Percentiles rank a stretch among this genome's conserved stretches.
Evolutionary conservation across 2,797 vertebrate genomes (phyloP).

Genomic region (Jordanella pulchra): DNA sequence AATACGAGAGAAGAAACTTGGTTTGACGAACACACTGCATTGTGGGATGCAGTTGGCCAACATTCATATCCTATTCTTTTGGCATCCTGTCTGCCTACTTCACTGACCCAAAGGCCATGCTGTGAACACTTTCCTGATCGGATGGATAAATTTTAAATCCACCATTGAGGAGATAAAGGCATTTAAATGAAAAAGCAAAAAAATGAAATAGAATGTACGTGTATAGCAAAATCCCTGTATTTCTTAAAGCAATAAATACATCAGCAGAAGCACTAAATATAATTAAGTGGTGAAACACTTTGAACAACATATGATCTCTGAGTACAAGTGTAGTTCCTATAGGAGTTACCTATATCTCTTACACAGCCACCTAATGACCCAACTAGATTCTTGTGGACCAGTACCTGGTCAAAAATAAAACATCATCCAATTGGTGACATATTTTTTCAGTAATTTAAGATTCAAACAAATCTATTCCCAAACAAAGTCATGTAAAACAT

Average conservation of each 20-base stretch:
- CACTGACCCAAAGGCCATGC: constrained; percentile 12
- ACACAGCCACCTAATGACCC: neutral
- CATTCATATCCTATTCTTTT: neutral
- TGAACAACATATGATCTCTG: neutral
- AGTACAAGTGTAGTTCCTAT: neutral
- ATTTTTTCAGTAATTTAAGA: neutral
- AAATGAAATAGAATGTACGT: neutral
- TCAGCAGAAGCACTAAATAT: neutral
- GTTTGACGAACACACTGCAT: neutral
- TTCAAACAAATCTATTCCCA: neutral
- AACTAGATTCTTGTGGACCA: neutral
- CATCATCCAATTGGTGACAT: neutral
- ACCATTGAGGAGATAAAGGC: neutral
- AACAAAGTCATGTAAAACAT: neutral
- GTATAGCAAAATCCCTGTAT: neutral
- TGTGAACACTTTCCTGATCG: constrained; percentile 17
- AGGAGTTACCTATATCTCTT: neutral
- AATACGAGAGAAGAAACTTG: neutral
- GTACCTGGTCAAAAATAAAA: neutral
- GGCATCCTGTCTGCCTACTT: neutral
- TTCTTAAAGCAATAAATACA: neutral
- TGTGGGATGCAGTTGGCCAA: neutral
- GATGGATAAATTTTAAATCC: constrained; percentile 5
- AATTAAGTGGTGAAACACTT: neutral
- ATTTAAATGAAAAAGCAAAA: neutral